phyloP scores from a whole-genome alignment of 2,113 vertebrate species.

The Paramisgurnus dabryanus region DNA sequence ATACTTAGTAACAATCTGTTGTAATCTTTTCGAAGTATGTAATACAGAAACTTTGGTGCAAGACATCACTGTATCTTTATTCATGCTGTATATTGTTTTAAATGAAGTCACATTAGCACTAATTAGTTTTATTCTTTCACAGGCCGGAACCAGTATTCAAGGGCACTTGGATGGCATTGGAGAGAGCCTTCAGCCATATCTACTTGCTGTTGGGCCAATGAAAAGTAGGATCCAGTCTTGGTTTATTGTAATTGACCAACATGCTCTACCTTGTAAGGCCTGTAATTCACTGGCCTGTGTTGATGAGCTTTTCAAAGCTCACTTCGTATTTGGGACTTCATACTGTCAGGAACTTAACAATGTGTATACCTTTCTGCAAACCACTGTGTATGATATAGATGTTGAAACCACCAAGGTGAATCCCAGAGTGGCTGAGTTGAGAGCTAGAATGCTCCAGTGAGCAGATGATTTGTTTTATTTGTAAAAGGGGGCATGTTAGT shows the following conservation, averaged over 20 bases:
- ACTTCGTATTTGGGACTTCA: slow-evolving; percentile 39
- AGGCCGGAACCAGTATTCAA: slow-evolving; percentile 35
- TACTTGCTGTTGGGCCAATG: slow-evolving; percentile 26
- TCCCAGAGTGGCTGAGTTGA: slow-evolving; percentile 30
- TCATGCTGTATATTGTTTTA: not conserved
- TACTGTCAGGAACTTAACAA: slow-evolving; percentile 23
- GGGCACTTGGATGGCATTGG: slow-evolving; percentile 28
- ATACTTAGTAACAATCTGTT: not conserved
- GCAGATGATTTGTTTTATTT: slow-evolving; percentile 38
- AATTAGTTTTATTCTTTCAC: slow-evolving; percentile 3
- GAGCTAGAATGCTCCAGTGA: slow-evolving; percentile 28
- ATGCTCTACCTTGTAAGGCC: slow-evolving; percentile 38
- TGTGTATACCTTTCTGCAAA: too few relatives aligned
- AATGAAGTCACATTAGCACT: not conserved
- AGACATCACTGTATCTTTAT: slow-evolving; percentile 1
- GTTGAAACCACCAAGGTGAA: slow-evolving; percentile 31
- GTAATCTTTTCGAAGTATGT: not conserved
- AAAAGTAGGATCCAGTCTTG: slow-evolving; percentile 29
- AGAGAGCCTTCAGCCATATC: slow-evolving; percentile 23
- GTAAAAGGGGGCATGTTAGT: not conserved
- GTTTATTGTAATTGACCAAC: slow-evolving; percentile 33
- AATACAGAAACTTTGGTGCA: not conserved
- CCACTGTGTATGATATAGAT: too few relatives aligned
- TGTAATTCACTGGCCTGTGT: slow-evolving; percentile 18
- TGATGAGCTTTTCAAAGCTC: slow-evolving; percentile 48